Evolutionary conservation across 2,797 vertebrate genomes (phyloP).

Genomic region (Hipposideros larvatus): DNA sequence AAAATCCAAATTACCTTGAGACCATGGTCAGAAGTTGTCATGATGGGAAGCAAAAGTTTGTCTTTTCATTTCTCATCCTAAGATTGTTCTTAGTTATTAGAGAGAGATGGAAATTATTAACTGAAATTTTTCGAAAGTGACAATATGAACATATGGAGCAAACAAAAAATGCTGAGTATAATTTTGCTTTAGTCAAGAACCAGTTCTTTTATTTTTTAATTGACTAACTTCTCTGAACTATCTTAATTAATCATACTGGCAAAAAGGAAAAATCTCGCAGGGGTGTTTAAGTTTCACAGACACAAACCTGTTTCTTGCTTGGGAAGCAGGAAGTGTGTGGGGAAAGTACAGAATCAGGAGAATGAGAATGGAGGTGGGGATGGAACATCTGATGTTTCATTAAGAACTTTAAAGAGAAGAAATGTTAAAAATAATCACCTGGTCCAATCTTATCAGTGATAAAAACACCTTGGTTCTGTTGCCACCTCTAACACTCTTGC

Average conservation of each 20-base stretch:
- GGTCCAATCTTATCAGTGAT: neutral
- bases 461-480: neutral
- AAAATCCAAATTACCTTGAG: neutral
- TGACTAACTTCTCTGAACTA: neutral
- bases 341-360: neutral
- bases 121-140: neutral
- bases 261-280: neutral
- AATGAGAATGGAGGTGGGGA: neutral
- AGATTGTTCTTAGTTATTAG: neutral
- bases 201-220: conserved; percentile 1
- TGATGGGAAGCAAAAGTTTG: neutral
- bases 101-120: neutral
- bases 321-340: neutral
- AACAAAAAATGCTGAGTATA: conserved; percentile 7
- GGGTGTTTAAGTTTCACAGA: neutral
- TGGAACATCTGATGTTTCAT: neutral
- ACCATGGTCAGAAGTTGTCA: neutral
- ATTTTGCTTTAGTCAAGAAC: conserved; percentile 13
- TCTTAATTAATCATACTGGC: neutral
- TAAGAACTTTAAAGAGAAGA: conserved; percentile 25
- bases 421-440: neutral
- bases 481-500: neutral
- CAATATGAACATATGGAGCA: neutral
- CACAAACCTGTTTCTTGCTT: neutral
- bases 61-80: neutral